Conservation (phyloP, 2,113 vertebrate species). For the Percina caprodes region DNA sequence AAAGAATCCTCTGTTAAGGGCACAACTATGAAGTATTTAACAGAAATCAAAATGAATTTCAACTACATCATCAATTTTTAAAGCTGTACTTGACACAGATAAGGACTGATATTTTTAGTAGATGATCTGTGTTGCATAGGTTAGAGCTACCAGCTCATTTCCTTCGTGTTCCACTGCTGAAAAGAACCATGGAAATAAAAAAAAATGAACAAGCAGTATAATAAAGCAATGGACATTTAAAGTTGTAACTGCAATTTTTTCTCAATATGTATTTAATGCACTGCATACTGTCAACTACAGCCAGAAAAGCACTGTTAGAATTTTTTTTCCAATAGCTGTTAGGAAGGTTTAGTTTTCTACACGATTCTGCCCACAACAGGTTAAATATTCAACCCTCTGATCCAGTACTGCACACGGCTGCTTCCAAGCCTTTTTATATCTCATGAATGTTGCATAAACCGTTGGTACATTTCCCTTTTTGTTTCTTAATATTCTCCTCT, state of each 20-base stretch:
- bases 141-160: conserved; percentile 1
- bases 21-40: conserved; percentile 10
- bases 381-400: conserved; percentile 37
- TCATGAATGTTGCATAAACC: conserved; percentile 43
- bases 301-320: conserved; percentile 7
- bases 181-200: not conserved
- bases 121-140: conserved; percentile 47
- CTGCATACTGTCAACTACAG: not conserved
- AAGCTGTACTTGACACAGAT: conserved; percentile 51
- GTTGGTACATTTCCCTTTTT: conserved; percentile 10
- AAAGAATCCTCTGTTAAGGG: not conserved
- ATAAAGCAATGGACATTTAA: conserved; percentile 6
- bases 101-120: conserved; percentile 49
- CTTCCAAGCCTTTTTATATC: conserved; percentile 39
- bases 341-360: conserved; percentile 13
- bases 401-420: conserved; percentile 5
- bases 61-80: conserved; percentile 29
- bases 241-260: conserved; percentile 1
- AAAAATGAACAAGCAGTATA: not conserved
- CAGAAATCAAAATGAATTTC: conserved; percentile 23
- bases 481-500: conserved; percentile 36
- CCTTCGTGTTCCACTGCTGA: conserved; percentile 1
- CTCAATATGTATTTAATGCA: conserved; percentile 10
- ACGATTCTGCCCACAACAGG: conserved; percentile 37
- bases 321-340: not conserved